phyloP scores from a whole-genome alignment of 2,113 vertebrate species.

The Loxodonta africana region DNA sequence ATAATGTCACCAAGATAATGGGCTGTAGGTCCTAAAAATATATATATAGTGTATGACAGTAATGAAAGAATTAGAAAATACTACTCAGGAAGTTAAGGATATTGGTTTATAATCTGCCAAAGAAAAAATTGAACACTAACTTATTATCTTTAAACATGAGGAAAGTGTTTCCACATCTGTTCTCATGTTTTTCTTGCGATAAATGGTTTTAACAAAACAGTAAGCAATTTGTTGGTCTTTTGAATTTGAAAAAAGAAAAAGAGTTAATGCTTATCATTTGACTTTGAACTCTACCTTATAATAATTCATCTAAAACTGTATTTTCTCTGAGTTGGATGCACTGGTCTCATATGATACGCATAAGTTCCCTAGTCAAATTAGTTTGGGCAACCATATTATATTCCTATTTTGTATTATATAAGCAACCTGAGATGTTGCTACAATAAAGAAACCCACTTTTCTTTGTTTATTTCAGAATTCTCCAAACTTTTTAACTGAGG shows the following conservation, averaged over 20 bases:
- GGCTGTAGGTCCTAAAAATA: neutral
- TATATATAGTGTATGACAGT: neutral
- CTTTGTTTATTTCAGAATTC: conserved; percentile 28
- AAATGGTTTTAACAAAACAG: neutral
- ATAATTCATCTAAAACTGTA: neutral
- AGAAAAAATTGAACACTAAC: neutral
- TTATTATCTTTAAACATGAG: conserved; percentile 12
- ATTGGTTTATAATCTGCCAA: neutral
- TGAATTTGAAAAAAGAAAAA: neutral
- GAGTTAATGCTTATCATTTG: neutral
- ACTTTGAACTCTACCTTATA: neutral
- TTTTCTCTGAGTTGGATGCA: neutral
- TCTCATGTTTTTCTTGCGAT: neutral
- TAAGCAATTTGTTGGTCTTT: neutral
- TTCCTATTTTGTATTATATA: neutral
- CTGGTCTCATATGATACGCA: neutral
- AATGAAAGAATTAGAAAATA: neutral
- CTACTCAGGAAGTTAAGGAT: neutral
- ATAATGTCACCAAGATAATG: neutral
- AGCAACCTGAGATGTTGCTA: neutral
- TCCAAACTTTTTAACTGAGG: neutral
- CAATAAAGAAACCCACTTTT: neutral
- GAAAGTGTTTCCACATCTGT: neutral
- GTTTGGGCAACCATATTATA: neutral
- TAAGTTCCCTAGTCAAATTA: neutral